Evolutionary conservation across 1,140 invertebrate species (phyloP), one percentile per base, ranked within the genome.

Genomic region (fruit fly (Drosophila melanogaster)): DNA sequence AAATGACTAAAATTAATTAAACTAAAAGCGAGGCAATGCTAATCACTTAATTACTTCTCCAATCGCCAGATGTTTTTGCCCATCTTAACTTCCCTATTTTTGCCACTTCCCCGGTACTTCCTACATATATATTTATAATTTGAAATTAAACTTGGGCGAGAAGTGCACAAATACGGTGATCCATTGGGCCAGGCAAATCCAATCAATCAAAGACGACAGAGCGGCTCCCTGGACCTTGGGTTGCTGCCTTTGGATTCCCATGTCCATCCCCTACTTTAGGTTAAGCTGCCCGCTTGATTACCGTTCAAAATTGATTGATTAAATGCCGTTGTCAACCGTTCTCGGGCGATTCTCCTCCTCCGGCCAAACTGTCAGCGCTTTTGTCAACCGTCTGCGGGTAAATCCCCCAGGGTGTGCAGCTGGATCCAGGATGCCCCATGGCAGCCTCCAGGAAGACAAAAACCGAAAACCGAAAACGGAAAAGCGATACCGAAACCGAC

Each of bases 291-390:
- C 79, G 83, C 83, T 87, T 87, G 83, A 87, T 87, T 89, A 87
- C 83, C 83, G 83, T 83, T 87, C 84, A 89, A 83, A 87, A 90
- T 87, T 87, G 84, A 87, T 87, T 87, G 84, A 87, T 87, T 87
- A 87, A 87, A 87, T 87, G 84, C 85, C 76, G 60, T 87, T 87
- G 84, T 87, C 80, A 80, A 79, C 59, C 71, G 79, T 57, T 50
- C 44, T 58, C 17, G 37, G 14, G 38, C 30, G 22, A 35, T 26
- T 33, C 40, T 40, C 41, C 26, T 38, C 24, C 35, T 61, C 69
- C 57, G 43, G 50, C 57, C 6, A 41, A 69, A 53, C 83, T 87
- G 83, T 87, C 83, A 87, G 67, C 83, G 84, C 71, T 87, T 87
- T 87, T 87, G 83, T 87, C 83, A 86, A 86, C 57, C 70, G 69